These are phyloP conservation scores for Glandiceps talaboti DNA, from an alignment of 53 echinoderm and acorn worm species.

Conservation along the genomic window DNA sequence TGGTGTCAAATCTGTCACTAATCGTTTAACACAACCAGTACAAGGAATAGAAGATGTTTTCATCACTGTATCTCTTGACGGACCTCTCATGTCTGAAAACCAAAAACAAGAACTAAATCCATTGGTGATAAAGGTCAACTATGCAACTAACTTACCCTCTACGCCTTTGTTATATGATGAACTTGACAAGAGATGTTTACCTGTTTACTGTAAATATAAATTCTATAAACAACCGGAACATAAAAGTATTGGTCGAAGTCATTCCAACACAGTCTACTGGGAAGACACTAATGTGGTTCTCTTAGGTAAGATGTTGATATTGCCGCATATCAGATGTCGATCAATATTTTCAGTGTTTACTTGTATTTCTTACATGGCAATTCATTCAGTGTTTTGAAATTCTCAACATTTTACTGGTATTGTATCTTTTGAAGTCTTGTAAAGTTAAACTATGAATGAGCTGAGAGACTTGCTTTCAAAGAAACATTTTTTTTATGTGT, in stretches of 20 bases:
- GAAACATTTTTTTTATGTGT: too few relatives aligned
- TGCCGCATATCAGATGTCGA: too few relatives aligned
- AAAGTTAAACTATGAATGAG: too few relatives aligned
- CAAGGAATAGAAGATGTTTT: constrained; percentile 84
- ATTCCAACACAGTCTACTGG: constrained; percentile 79
- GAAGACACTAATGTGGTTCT: constrained; percentile 91
- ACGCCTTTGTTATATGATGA: constrained; percentile 55
- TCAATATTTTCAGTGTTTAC: too few relatives aligned
- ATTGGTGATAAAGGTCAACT: constrained; percentile 76
- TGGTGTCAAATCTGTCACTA: constrained; percentile 80
- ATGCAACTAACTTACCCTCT: constrained; percentile 48
- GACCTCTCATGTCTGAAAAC: constrained; percentile 79
- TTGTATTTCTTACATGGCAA: too few relatives aligned
- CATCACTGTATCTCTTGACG: constrained; percentile 88
- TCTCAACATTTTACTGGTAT: too few relatives aligned
- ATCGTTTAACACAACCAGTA: constrained; percentile 62
- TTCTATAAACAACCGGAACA: constrained; percentile 63
- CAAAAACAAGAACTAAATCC: constrained; percentile 72
- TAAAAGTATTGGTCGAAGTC: constrained; percentile 41
- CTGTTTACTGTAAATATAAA: constrained; percentile 61
- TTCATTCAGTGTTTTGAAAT: too few relatives aligned
- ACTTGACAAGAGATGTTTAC: constrained; percentile 48
- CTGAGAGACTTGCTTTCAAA: too few relatives aligned
- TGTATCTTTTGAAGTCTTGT: too few relatives aligned
- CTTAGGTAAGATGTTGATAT: constrained; percentile 65